A percentile compares a stretch with the other conserved stretches of the same genome.
These are phyloP conservation scores for Nephotettix cincticeps DNA, from an alignment of 1,140 invertebrate genomes.

Conservation along the genomic window DNA sequence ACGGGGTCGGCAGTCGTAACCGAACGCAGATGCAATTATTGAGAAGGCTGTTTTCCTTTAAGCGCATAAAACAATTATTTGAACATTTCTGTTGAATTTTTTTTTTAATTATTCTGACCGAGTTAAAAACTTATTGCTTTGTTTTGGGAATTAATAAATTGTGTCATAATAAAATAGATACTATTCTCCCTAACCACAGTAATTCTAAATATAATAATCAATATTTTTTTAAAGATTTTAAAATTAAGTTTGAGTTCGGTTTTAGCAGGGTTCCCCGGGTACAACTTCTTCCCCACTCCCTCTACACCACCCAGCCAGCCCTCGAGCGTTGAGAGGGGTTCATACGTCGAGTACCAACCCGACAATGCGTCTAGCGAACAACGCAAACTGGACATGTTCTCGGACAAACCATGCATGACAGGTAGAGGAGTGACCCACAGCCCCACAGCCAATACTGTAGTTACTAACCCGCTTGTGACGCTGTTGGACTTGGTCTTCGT, in stretches of 20 bases:
- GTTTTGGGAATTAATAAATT: no score
- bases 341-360: background rate
- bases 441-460: constrained; percentile 14
- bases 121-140: no score
- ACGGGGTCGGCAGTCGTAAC: no score
- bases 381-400: background rate
- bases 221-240: no score
- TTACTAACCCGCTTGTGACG: no score
- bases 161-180: no score
- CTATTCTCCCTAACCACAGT: no score
- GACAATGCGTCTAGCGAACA: background rate
- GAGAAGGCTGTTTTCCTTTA: background rate
- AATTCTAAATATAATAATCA: no score
- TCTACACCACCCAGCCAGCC: constrained; percentile 39
- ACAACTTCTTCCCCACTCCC: constrained; percentile 46
- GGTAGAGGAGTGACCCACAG: constrained; percentile 1
- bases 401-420: constrained; percentile 1
- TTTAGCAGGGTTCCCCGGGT: constrained; percentile 46
- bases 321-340: constrained; percentile 30
- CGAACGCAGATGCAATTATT: no score
- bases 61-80: background rate
- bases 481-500: no score
- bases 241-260: constrained; percentile 6
- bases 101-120: no score
- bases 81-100: no score